Conservation (phyloP, 2,113 vertebrate species). For the Loxodonta africana region DNA sequence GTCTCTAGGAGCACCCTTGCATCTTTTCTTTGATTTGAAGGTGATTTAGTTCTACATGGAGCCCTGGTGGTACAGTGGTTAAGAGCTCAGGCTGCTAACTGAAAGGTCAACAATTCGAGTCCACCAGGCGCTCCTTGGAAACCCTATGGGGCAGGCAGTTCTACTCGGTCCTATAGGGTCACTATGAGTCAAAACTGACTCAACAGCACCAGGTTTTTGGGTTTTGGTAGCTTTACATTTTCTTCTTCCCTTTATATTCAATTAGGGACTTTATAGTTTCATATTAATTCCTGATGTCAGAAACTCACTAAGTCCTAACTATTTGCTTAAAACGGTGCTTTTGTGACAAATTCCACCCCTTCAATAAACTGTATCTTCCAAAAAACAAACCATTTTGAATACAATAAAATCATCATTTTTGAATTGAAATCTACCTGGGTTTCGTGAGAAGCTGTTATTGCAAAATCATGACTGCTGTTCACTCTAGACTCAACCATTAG, state of each 20-base stretch:
- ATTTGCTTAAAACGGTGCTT: conserved; percentile 49
- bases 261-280: neutral
- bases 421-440: conserved; percentile 47
- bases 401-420: conserved; percentile 40
- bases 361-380: conserved; percentile 16
- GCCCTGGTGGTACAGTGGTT: too few relatives aligned
- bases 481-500: conserved; percentile 23
- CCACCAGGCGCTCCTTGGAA: too few relatives aligned
- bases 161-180: too few relatives aligned
- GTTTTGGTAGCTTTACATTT: neutral
- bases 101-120: too few relatives aligned
- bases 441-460: conserved; percentile 61
- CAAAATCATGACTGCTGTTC: conserved; percentile 60
- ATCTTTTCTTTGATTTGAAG: neutral
- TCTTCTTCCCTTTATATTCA: neutral
- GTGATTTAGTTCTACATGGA: neutral
- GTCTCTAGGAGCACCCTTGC: neutral
- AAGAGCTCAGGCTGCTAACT: too few relatives aligned
- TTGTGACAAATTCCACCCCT: conserved; percentile 40
- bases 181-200: too few relatives aligned
- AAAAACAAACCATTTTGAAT: conserved; percentile 56
- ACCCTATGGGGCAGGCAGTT: too few relatives aligned
- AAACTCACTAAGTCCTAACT: neutral
- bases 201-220: too few relatives aligned
- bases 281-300: neutral